Conservation (phyloP, 2,888 invertebrate species). For the Caenorhabditis sulstoni region DNA sequence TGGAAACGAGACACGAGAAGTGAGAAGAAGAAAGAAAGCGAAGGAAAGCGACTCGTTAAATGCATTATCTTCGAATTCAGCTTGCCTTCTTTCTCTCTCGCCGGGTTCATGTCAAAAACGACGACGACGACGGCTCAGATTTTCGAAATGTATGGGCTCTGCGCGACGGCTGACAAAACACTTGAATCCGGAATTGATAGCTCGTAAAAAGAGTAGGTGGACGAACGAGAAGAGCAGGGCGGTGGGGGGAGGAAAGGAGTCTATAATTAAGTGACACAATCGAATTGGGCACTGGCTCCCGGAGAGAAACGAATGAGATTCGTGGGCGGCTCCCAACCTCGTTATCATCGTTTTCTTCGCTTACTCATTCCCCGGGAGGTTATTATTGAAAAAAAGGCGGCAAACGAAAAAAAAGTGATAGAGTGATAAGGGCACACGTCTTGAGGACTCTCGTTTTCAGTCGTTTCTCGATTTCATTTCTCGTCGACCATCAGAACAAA, state of each 20-base stretch:
- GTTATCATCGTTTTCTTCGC: conserved; percentile 21
- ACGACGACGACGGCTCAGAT: conserved; percentile 35
- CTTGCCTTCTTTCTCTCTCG: neutral
- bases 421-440: conserved; percentile 32
- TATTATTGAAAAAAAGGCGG: conserved; percentile 13
- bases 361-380: conserved; percentile 20
- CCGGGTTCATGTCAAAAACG: conserved; percentile 38
- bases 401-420: conserved; percentile 4
- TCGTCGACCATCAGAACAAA: conserved; percentile 26
- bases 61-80: conserved; percentile 46
- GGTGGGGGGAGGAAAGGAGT: conserved; percentile 14
- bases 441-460: neutral
- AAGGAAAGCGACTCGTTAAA: conserved; percentile 42
- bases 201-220: conserved; percentile 26
- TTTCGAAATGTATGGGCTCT: conserved; percentile 47
- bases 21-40: neutral
- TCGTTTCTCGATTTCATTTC: conserved; percentile 12
- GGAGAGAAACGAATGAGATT: conserved; percentile 4
- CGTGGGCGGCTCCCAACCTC: conserved; percentile 5
- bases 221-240: conserved; percentile 20
- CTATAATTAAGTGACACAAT: conserved; percentile 54
- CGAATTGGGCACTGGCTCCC: conserved; percentile 14
- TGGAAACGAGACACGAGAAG: conserved; percentile 34
- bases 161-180: conserved; percentile 13
- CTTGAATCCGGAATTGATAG: conserved; percentile 49